These are phyloP conservation scores for Heterotis niloticus DNA, from an alignment of 2,113 vertebrate genomes.

Conservation along the genomic window DNA sequence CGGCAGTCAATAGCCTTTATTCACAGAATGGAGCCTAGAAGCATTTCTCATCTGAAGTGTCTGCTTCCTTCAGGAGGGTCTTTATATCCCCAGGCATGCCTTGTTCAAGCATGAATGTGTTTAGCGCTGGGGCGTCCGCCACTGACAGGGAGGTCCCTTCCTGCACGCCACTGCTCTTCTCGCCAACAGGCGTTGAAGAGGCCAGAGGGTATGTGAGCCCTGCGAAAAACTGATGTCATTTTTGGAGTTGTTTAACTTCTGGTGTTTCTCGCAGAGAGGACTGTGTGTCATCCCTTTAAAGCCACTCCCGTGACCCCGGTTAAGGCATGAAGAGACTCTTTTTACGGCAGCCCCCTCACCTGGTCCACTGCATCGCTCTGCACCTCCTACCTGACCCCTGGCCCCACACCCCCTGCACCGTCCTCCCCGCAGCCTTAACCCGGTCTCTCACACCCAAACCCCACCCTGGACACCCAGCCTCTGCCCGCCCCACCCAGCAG, in stretches of 20 bases:
- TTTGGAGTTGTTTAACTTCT: slow-evolving; percentile 9
- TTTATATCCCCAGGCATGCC: slow-evolving; percentile 26
- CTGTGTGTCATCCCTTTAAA: slow-evolving; percentile 30
- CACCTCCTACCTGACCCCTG: background rate
- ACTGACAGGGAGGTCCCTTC: background rate
- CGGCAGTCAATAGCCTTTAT: slow-evolving; percentile 40
- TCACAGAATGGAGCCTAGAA: slow-evolving; percentile 24
- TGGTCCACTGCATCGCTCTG: slow-evolving; percentile 18
- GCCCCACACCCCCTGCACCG: too few species aligned
- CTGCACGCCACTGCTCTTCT: background rate
- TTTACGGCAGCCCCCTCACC: background rate
- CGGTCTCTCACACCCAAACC: too few species aligned
- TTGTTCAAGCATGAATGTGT: slow-evolving; percentile 31
- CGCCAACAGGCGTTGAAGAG: slow-evolving; percentile 29
- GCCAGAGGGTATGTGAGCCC: slow-evolving; percentile 31
- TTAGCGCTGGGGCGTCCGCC: slow-evolving; percentile 19
- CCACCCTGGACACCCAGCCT: background rate
- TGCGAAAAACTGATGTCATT: slow-evolving; percentile 40
- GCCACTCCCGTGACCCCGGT: slow-evolving; percentile 33
- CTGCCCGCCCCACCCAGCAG: slow-evolving; percentile 25
- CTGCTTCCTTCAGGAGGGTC: background rate
- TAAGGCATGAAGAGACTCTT: background rate
- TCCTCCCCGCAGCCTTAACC: too few species aligned
- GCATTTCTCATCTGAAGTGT: slow-evolving; percentile 39
- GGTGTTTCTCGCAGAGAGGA: slow-evolving; percentile 42